Evolutionary conservation across 2,888 invertebrate genomes (phyloP), one percentile per base, ranked within the genome.

Genomic region (Drosophila pseudotalamancana): DNA sequence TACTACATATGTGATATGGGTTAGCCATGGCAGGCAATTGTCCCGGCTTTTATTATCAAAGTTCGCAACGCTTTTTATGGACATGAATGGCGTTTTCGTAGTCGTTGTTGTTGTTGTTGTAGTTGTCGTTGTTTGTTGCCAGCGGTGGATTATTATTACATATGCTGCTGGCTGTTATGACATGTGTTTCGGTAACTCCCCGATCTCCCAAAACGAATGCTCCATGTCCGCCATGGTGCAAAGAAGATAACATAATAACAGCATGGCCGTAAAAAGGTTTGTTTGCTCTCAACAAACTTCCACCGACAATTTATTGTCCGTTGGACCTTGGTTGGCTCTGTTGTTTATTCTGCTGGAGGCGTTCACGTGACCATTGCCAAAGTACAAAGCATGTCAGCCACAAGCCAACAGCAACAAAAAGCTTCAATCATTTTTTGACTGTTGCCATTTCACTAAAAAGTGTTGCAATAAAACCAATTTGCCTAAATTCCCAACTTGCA

Each of bases 91-190:
- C 27, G 66, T 46, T 60, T 35, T 42, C 32, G 39, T 35, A 40
- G 35, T 34, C 37, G 37, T 27, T 37, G 37, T 27, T 29, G 27
- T 49, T n/a, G n/a, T n/a, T n/a, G n/a, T n/a, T n/a, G n/a, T n/a
- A n/a, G n/a, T n/a, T n/a, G n/a, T n/a, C n/a, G n/a, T 32, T 32
- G 14, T 32, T 23, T 46, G 49, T 65, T 43, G 37, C 61, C 66
- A 34, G 32, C 60, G 46, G 72, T 56, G 63, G 83, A 73, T 80
- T 83, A 77, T 83, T 84, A 84, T 76, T 77, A 81, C 81, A 84
- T 66, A 83, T 72, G 72, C 67, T 62, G 43, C 25, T 63, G 51
- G 46, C 35, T 69, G 61, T 55, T 75, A 80, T 80, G 77, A 84
- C 77, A 83, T 77, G 70, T 62, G 67, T 76, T 72, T 19, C 46